These are phyloP conservation scores for Apolygus lucorum DNA, from an alignment of 1,140 invertebrate genomes.

Conservation along the genomic window DNA sequence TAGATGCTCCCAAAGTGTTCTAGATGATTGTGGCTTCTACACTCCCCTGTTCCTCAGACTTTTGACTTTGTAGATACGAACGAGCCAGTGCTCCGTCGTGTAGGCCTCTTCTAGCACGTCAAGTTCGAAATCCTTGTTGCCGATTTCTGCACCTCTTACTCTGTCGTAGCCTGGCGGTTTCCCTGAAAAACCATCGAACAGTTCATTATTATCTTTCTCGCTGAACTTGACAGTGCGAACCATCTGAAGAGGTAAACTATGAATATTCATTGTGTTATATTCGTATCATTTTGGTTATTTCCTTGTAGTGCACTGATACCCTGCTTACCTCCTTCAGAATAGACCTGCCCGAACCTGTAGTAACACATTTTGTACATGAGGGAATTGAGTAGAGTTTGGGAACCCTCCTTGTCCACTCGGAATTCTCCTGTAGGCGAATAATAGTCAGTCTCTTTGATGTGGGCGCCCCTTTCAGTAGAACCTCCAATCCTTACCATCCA, in stretches of 20 bases:
- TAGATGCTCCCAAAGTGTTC: too few relatives aligned
- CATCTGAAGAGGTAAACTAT: too few relatives aligned
- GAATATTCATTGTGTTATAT: too few relatives aligned
- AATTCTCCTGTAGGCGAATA: constrained; percentile 92
- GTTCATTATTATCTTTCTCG: not conserved
- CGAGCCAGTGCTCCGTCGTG: constrained; percentile 92
- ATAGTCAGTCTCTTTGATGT: constrained; percentile 95
- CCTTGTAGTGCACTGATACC: too few relatives aligned
- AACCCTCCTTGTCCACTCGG: constrained; percentile 83
- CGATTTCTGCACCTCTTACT: constrained; percentile 84
- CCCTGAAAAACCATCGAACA: constrained; percentile 40
- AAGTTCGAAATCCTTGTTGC: constrained; percentile 89
- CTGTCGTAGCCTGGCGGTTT: constrained; percentile 85
- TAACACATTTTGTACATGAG: constrained; percentile 97
- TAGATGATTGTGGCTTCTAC: too few relatives aligned
- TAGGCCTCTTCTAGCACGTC: constrained; percentile 89
- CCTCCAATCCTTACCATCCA: constrained; percentile 99
- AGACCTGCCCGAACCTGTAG: constrained; percentile 86
- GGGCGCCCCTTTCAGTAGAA: constrained; percentile 84
- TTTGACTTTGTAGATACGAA: constrained; percentile 91
- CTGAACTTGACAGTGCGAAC: too few relatives aligned
- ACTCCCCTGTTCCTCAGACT: constrained; percentile 74
- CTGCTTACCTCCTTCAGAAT: constrained; percentile 85
- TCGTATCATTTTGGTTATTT: too few relatives aligned
- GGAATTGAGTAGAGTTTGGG: constrained; percentile 76